phyloP scores from a whole-genome alignment of 2,888 invertebrate genomes.

The Drosophila austrosaltans region DNA sequence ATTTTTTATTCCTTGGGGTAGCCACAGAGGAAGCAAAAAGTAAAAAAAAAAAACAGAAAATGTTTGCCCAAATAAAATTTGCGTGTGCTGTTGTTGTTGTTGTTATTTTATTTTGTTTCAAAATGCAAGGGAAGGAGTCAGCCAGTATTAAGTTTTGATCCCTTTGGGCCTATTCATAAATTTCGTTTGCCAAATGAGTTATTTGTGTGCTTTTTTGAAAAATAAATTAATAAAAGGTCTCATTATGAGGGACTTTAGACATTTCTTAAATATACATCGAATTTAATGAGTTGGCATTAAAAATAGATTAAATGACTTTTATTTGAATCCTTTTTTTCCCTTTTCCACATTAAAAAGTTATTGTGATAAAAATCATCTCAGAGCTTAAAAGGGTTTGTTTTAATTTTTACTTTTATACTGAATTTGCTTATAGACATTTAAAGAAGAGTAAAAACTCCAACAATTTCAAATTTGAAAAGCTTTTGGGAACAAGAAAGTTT shows the following conservation, averaged over 20 bases:
- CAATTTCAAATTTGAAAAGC: too few species aligned
- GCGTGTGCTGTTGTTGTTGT: neutral
- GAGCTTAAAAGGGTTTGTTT: neutral
- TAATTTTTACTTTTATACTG: neutral
- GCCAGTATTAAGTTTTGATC: slow-evolving; percentile 13
- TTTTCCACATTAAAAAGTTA: neutral
- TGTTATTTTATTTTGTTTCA: neutral
- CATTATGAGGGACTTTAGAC: neutral
- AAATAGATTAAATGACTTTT: slow-evolving; percentile 9
- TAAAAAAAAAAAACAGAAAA: neutral
- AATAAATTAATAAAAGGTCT: slow-evolving; percentile 1
- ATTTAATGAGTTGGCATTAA: neutral
- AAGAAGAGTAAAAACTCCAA: too few species aligned
- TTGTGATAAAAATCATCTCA: neutral
- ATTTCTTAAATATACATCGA: neutral
- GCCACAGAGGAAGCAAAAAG: neutral
- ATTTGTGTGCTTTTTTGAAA: slow-evolving; percentile 1
- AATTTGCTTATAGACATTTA: too few species aligned
- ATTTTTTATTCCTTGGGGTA: slow-evolving; percentile 8
- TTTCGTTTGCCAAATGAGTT: slow-evolving; percentile 11
- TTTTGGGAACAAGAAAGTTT: too few species aligned
- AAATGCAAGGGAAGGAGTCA: neutral
- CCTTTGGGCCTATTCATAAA: slow-evolving; percentile 6
- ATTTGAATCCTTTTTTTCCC: too few species aligned
- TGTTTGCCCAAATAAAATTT: slow-evolving; percentile 10